These are phyloP conservation scores for Armadillidium nasatum DNA, from an alignment of 1,140 invertebrate species.

Conservation along the genomic window DNA sequence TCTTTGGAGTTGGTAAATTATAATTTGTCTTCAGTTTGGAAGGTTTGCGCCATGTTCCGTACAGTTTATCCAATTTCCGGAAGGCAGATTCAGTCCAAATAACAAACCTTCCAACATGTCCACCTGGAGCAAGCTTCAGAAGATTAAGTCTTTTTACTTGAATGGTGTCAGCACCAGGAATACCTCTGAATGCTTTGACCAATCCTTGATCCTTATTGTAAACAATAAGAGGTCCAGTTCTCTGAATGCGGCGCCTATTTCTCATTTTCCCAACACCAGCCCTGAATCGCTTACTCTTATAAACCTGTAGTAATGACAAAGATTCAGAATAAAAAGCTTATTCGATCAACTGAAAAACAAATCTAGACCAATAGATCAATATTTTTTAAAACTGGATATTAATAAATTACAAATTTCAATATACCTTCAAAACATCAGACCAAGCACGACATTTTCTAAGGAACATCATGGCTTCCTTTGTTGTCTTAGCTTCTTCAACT, in stretches of 20 bases:
- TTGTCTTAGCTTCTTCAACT: conserved; percentile 91
- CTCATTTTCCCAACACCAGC: conserved; percentile 99
- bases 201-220: conserved; percentile 94
- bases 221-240: conserved; percentile 89
- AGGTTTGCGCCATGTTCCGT: conserved; percentile 88
- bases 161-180: conserved; percentile 92
- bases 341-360: no score
- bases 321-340: conserved; percentile 48
- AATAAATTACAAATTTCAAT: conserved; percentile 16
- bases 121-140: conserved; percentile 92
- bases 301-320: conserved; percentile 57
- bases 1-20: conserved; percentile 92
- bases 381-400: no score
- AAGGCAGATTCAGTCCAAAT: conserved; percentile 49
- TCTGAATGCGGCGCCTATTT: conserved; percentile 91
- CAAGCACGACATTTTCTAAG: conserved; percentile 71
- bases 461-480: conserved; percentile 87
- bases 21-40: conserved; percentile 86
- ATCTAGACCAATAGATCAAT: no score
- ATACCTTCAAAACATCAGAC: conserved; percentile 95
- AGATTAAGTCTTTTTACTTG: conserved; percentile 90
- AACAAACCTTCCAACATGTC: conserved; percentile 81
- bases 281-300: conserved; percentile 87
- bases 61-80: conserved; percentile 74
- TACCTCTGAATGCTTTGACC: conserved; percentile 93